A percentile compares a stretch with the other conserved stretches of the same genome.
Evolutionary conservation across 2,888 invertebrate species (phyloP).

Genomic region (Metacarcinus magister): DNA sequence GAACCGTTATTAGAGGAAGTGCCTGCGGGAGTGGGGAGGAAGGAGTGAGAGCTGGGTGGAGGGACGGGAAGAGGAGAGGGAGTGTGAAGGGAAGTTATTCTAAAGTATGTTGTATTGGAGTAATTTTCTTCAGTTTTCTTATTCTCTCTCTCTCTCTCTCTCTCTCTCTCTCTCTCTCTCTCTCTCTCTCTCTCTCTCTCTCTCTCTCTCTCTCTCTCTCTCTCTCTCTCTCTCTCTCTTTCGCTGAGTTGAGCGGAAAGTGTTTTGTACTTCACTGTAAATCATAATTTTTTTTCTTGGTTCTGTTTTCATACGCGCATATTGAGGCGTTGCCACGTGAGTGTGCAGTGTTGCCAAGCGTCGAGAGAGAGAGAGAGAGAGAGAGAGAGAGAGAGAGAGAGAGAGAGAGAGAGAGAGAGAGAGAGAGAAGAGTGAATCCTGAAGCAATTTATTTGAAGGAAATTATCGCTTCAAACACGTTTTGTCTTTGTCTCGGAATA

Average conservation of each 20-base stretch:
- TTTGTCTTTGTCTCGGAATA: no score
- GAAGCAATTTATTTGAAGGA: not conserved
- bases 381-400: not conserved
- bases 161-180: conserved; percentile 41
- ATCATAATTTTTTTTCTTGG: no score
- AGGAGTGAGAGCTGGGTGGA: not conserved
- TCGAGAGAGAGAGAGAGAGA: not conserved
- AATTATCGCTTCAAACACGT: no score
- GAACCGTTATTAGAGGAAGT: conserved; percentile 1
- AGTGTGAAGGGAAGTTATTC: not conserved
- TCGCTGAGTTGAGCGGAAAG: not conserved
- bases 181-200: not conserved
- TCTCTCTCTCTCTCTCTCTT: conserved; percentile 16
- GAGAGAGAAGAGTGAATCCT: no score
- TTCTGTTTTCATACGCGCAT: no score
- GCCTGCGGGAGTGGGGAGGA: not conserved
- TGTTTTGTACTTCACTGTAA: not conserved
- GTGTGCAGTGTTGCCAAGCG: not conserved
- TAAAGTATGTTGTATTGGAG: not conserved
- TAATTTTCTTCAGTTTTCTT: not conserved
- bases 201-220: not conserved
- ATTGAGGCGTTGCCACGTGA: not conserved
- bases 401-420: no score
- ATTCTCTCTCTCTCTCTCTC: not conserved
- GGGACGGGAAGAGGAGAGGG: no score